Conservation (phyloP, 2,797 vertebrate genomes). For the Neopelma chrysocephalum region DNA sequence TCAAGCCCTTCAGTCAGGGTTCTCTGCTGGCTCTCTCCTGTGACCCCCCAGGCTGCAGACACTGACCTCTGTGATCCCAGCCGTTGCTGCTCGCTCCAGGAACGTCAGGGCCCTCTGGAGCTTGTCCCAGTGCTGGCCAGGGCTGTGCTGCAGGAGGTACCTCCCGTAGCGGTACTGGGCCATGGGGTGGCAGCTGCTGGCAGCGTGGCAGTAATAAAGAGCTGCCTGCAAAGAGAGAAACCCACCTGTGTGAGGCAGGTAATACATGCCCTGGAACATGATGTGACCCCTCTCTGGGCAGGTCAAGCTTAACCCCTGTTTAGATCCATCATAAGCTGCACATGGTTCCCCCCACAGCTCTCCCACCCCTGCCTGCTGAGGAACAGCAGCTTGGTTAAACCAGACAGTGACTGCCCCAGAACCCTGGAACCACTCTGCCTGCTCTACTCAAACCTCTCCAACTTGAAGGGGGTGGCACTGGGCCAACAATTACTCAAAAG, state of each 20-base stretch:
- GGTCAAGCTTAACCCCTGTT: neutral
- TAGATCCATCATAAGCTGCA: neutral
- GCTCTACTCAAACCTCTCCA: neutral
- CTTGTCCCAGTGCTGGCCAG: slow-evolving; percentile 63
- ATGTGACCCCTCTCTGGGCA: neutral
- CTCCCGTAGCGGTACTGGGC: slow-evolving; percentile 90
- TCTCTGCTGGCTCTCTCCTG: neutral
- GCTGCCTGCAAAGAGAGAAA: slow-evolving; percentile 79
- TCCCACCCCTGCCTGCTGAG: neutral
- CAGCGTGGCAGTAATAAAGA: slow-evolving; percentile 85
- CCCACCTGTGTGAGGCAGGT: neutral
- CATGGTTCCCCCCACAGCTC: neutral
- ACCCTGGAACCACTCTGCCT: neutral
- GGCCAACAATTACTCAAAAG: neutral
- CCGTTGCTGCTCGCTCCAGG: slow-evolving; percentile 81
- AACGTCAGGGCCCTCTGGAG: slow-evolving; percentile 73
- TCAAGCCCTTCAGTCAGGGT: neutral
- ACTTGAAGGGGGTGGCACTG: neutral
- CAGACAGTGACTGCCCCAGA: neutral
- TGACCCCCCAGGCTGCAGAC: neutral
- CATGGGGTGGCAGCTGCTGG: slow-evolving; percentile 80
- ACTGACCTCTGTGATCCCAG: slow-evolving; percentile 85
- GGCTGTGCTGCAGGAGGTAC: slow-evolving; percentile 78
- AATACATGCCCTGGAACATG: neutral
- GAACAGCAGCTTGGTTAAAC: neutral